Percentiles rank a stretch among this genome's conserved stretches.
Conservation (phyloP, 2,113 vertebrate genomes). For the Sceloporus undulatus region DNA sequence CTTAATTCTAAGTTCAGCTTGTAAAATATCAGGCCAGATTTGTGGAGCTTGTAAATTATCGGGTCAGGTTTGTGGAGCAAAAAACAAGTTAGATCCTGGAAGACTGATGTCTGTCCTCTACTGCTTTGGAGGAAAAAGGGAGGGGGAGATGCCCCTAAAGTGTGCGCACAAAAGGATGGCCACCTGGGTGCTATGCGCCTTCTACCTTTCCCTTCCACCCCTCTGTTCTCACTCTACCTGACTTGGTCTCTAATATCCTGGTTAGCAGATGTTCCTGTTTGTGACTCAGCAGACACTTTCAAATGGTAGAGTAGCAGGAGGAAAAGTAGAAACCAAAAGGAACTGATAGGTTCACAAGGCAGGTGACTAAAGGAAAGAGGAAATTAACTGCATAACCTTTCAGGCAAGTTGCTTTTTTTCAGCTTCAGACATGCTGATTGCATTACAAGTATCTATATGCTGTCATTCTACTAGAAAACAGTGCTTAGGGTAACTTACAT, state of each 20-base stretch:
- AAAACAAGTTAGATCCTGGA: not conserved
- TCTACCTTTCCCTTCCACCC: not conserved
- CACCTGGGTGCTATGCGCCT: not conserved
- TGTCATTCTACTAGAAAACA: not conserved
- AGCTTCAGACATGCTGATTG: not conserved
- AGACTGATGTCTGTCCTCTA: not conserved
- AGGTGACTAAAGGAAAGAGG: not conserved
- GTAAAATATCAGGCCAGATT: not conserved
- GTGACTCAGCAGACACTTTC: not conserved
- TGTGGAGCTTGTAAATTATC: not conserved
- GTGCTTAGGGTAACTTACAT: not conserved
- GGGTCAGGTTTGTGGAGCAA: not conserved
- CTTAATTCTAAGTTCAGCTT: not conserved
- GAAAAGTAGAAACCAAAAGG: not conserved
- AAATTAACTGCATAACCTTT: not conserved
- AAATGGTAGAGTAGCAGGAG: not conserved
- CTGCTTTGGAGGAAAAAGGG: not conserved
- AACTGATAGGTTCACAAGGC: not conserved
- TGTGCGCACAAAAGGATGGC: not conserved
- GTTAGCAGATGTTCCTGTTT: not conserved
- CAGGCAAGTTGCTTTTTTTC: not conserved
- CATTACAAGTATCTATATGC: not conserved
- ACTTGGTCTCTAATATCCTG: not conserved
- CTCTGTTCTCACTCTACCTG: not conserved
- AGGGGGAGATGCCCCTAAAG: too few species aligned